A percentile compares a stretch with the other conserved stretches of the same genome.
These are phyloP conservation scores for Shargacucullia verbasci DNA, from an alignment of 2,888 invertebrate genomes.

Conservation along the genomic window DNA sequence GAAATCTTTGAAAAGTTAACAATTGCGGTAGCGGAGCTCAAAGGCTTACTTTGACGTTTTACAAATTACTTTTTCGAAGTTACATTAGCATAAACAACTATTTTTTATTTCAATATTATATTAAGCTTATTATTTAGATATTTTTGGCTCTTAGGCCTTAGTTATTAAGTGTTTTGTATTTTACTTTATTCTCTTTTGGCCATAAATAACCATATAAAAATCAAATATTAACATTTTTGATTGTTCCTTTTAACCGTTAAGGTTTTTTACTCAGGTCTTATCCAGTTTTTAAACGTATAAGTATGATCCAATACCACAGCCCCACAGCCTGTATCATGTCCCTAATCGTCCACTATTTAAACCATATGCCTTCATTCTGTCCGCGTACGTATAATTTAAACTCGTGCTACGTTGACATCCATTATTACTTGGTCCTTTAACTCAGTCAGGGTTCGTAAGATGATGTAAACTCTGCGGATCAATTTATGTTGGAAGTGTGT, in stretches of 20 bases:
- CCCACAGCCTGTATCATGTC: constrained; percentile 32
- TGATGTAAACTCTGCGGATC: constrained; percentile 57
- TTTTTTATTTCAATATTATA: constrained; percentile 35
- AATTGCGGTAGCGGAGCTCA: constrained; percentile 31
- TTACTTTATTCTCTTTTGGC: no score
- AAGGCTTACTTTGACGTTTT: constrained; percentile 40
- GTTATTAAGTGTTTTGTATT: not conserved
- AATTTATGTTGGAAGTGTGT: constrained; percentile 56
- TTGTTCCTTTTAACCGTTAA: not conserved
- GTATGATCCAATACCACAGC: constrained; percentile 31
- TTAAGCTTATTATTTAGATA: constrained; percentile 29
- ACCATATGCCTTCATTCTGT: constrained; percentile 56
- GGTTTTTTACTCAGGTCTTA: not conserved
- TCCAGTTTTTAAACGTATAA: constrained; percentile 11
- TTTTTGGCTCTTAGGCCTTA: constrained; percentile 20
- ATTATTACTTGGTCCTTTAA: constrained; percentile 40
- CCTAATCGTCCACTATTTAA: constrained; percentile 50
- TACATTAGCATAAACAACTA: constrained; percentile 1
- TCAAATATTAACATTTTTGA: no score
- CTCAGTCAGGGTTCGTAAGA: constrained; percentile 24
- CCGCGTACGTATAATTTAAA: constrained; percentile 61
- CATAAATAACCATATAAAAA: no score
- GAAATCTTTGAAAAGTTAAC: constrained; percentile 20
- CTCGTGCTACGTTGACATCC: constrained; percentile 52
- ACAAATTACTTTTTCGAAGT: constrained; percentile 32